Conservation (phyloP, 2,888 invertebrate genomes). For the Tenthredo notha region DNA sequence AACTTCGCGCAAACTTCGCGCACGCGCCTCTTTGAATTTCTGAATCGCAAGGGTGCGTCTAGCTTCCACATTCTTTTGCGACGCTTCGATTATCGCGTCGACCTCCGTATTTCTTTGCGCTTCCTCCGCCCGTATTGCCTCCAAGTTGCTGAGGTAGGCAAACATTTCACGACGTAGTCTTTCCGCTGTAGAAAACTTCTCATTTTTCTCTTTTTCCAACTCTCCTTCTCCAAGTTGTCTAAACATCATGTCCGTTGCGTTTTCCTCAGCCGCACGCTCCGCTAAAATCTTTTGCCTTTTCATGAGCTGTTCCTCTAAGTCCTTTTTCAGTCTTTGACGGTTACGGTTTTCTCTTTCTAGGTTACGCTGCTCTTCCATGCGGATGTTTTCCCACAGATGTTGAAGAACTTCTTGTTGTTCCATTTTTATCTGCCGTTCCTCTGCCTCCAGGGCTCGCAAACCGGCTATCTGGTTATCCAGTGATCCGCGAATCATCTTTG, state of each 20-base stretch:
- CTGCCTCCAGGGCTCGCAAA: conserved; percentile 63
- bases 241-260: conserved; percentile 61
- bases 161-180: conserved; percentile 66
- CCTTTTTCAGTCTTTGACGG: conserved; percentile 64
- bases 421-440: conserved; percentile 61
- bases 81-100: conserved; percentile 62
- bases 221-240: conserved; percentile 62
- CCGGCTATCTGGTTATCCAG: conserved; percentile 68
- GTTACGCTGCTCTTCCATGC: conserved; percentile 62
- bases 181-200: conserved; percentile 58
- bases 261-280: conserved; percentile 66
- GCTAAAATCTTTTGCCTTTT: conserved; percentile 62
- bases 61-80: conserved; percentile 56
- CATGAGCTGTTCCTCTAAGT: conserved; percentile 69
- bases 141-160: conserved; percentile 68
- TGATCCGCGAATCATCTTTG: conserved; percentile 55
- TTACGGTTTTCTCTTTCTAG: conserved; percentile 63
- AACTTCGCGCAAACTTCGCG: conserved; percentile 60
- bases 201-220: conserved; percentile 61
- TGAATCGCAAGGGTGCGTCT: conserved; percentile 60
- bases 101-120: conserved; percentile 62
- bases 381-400: conserved; percentile 61
- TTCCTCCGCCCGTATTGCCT: conserved; percentile 64
- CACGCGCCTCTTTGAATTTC: conserved; percentile 60
- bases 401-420: conserved; percentile 67